These are phyloP conservation scores for Lasioglossum lativentre DNA, from an alignment of 2,888 invertebrate genomes.

Conservation along the genomic window DNA sequence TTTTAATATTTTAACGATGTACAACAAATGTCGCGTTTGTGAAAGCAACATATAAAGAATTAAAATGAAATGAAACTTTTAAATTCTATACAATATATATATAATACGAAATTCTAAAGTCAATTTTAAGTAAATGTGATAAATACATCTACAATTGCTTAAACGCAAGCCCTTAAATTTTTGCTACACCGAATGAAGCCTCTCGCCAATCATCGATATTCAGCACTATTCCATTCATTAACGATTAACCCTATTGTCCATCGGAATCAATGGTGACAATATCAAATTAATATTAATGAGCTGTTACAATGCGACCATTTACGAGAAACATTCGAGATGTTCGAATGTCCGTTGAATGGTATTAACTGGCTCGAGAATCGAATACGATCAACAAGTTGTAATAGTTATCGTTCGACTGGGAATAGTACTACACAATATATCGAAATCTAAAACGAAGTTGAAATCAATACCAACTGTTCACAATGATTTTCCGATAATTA, in stretches of 20 bases:
- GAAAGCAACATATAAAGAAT: too few relatives aligned
- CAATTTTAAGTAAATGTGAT: background rate
- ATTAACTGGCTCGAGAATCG: background rate
- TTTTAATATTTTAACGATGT: slow-evolving; percentile 11
- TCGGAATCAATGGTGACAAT: slow-evolving; percentile 2
- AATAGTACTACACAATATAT: background rate
- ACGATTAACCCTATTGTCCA: slow-evolving; percentile 8
- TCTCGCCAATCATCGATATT: background rate
- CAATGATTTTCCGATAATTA: background rate
- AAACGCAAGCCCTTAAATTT: background rate
- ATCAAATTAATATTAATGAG: slow-evolving; percentile 23
- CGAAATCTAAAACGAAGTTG: background rate
- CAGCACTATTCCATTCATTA: background rate
- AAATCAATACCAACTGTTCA: background rate
- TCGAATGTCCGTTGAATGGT: background rate
- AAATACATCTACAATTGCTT: background rate
- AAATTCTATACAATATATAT: too few relatives aligned
- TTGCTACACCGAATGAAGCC: background rate
- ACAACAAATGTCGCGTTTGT: background rate
- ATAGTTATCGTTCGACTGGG: background rate
- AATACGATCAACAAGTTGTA: slow-evolving; percentile 33
- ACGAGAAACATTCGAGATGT: slow-evolving; percentile 25
- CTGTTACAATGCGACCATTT: background rate
- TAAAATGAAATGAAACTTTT: too few relatives aligned
- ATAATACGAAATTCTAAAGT: background rate